Base-by-base conservation (phyloP, 2,113 vertebrate species). In the Holacanthus passer region DNA sequence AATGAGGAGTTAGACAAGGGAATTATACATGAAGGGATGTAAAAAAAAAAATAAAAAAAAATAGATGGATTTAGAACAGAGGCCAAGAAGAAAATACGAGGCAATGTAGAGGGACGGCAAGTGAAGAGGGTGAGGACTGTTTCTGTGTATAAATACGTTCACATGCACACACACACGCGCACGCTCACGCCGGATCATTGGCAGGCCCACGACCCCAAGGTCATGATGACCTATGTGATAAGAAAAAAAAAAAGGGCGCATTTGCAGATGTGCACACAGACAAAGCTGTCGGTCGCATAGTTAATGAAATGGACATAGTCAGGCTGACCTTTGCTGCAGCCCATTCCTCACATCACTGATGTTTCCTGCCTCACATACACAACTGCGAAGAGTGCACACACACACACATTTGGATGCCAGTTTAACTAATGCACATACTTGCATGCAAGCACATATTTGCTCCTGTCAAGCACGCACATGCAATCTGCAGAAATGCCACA, bases 311-410 rank as follows among this genome's bases (percentile, higher is more conserved):
- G 48, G 73, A 41, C 22, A 64, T 17, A 35, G 59, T 66, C 27
- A 71, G 55, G 2, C 47, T 72, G 77, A 86, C 60, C 58, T 83
- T 76, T 79, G 43, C 3, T 29, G 37, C 22, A 43, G 9, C 43
- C 2, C 6, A 48, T 77, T 67, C 55, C 66, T 67, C 41, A 58
- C 14, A 29, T 45, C 8, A 24, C 22, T 73, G 29, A 22, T 55
- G 48, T 48, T 58, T 35, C 12, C 58, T 24, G 41, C n/a, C 52
- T 55, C 11, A 35, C 50, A 37, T 10, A 24, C 62, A 43, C 17
- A 27, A 47, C 29, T 43, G 24, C n/a, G 52, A 11, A 1, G 20
- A 7, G 22, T 19, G 20, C 41, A 60, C 11, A 47, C 11, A n/a
- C 1, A 47, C 17, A 64, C n/a, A 52, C 8, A 53, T 27, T 47